These are phyloP conservation scores for Tetrax tetrax DNA, from an alignment of 2,113 vertebrate species.

Conservation along the genomic window DNA sequence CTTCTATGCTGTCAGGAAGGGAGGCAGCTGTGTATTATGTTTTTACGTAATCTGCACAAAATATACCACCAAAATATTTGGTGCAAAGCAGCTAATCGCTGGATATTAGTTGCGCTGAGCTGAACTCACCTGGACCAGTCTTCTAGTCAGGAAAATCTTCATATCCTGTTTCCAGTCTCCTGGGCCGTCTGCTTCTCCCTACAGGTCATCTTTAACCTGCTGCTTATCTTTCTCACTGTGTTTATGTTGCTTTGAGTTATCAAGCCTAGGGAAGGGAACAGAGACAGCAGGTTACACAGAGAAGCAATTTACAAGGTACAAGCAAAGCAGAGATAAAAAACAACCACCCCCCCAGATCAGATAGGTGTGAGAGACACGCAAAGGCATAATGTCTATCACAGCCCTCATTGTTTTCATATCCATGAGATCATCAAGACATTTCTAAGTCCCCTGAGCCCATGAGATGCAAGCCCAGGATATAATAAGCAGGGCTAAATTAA, in stretches of 20 bases:
- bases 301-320: not conserved
- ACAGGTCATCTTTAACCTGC: not conserved
- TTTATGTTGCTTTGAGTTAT: not conserved
- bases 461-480: not conserved
- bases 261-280: not conserved
- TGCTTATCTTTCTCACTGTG: conserved; percentile 4
- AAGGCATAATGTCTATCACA: not conserved
- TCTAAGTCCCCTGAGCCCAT: not conserved
- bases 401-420: conserved; percentile 1
- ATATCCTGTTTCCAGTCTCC: not conserved
- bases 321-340: conserved; percentile 14
- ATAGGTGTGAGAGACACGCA: not conserved
- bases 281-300: not conserved
- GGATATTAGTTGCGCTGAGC: not conserved
- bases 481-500: conserved; percentile 15
- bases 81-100: not conserved
- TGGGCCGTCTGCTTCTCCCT: not conserved
- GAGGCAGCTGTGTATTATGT: not conserved
- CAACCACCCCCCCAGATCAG: not conserved
- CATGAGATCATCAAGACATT: not conserved
- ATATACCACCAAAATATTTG: not conserved
- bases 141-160: not conserved
- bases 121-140: not conserved
- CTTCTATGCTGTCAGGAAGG: not conserved
- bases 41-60: not conserved